A percentile compares a stretch with the other conserved stretches of the same genome.
phyloP scores from a whole-genome alignment of 2,888 invertebrate species.

The Rhamnusium bicolor region DNA sequence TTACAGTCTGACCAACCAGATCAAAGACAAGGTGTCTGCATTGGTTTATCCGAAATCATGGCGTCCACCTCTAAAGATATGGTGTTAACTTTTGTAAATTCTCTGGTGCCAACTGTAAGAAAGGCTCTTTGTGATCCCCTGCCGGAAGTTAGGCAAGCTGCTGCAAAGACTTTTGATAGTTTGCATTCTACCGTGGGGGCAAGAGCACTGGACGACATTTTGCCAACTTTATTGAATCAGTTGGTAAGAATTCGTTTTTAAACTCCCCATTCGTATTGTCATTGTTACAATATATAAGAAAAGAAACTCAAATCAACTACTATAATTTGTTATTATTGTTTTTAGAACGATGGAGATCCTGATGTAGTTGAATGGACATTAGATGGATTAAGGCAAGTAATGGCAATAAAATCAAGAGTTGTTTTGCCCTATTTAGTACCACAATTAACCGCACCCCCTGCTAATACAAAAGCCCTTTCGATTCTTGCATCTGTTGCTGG shows the following conservation, averaged over 20 bases:
- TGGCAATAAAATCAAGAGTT: conserved; percentile 96
- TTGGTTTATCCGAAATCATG: conserved; percentile 98
- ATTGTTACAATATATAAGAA: too few relatives aligned
- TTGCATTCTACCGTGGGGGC: conserved; percentile 95
- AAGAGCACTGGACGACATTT: conserved; percentile 95
- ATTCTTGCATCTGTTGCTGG: conserved; percentile 96
- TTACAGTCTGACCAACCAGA: conserved; percentile 92
- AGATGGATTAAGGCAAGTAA: conserved; percentile 96
- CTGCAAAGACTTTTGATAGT: conserved; percentile 97
- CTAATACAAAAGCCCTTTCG: conserved; percentile 94
- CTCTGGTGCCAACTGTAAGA: conserved; percentile 93
- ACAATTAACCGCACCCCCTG: conserved; percentile 89
- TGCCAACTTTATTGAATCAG: conserved; percentile 91
- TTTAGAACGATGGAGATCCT: conserved; percentile 83
- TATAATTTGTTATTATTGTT: conserved; percentile 30
- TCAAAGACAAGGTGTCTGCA: conserved; percentile 98
- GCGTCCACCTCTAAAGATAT: conserved; percentile 95
- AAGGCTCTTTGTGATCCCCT: conserved; percentile 95
- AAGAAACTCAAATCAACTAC: too few relatives aligned
- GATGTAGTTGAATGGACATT: conserved; percentile 90
- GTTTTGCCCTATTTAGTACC: conserved; percentile 97
- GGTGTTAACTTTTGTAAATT: conserved; percentile 91
- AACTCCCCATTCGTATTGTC: neutral
- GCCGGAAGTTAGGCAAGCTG: conserved; percentile 93
- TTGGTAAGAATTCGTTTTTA: conserved; percentile 70